These are phyloP conservation scores for Apis dorsata DNA, from an alignment of 1,140 invertebrate species.

Conservation along the genomic window DNA sequence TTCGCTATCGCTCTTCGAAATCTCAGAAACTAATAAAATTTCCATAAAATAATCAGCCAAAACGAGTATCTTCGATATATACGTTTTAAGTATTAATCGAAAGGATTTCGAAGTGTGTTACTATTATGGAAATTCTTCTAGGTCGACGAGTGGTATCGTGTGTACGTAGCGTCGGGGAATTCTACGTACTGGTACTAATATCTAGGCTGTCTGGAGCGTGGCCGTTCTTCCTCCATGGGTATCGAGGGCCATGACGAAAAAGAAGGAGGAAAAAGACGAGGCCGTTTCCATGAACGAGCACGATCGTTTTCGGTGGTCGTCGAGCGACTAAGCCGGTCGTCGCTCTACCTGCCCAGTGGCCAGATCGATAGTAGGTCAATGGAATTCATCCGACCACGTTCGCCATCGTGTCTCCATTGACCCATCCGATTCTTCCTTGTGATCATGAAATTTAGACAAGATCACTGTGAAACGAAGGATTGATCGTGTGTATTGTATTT, in stretches of 20 bases:
- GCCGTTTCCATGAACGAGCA: slow-evolving; percentile 7
- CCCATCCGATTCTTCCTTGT: slow-evolving; percentile 43
- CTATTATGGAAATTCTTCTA: neutral
- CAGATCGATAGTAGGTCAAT: slow-evolving; percentile 76
- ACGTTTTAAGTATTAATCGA: neutral
- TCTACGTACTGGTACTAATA: neutral
- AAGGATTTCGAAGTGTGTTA: neutral
- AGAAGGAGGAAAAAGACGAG: neutral
- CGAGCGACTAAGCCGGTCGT: slow-evolving; percentile 67
- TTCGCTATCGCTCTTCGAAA: neutral
- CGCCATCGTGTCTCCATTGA: slow-evolving; percentile 55
- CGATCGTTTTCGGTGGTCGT: slow-evolving; percentile 64
- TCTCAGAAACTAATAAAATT: neutral
- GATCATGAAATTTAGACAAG: neutral
- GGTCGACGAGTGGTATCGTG: neutral
- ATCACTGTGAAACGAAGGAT: neutral
- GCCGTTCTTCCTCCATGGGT: slow-evolving; percentile 55
- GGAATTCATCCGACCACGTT: slow-evolving; percentile 72
- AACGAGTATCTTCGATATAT: neutral
- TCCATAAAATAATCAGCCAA: neutral
- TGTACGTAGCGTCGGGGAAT: too few species aligned
- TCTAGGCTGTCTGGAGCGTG: slow-evolving; percentile 52
- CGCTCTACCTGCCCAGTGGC: slow-evolving; percentile 61
- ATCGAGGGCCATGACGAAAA: slow-evolving; percentile 50
- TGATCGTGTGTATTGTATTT: neutral